Evolutionary conservation across 2,888 invertebrate genomes (phyloP).

Genomic region (Rhamphomyia laevipes): DNA sequence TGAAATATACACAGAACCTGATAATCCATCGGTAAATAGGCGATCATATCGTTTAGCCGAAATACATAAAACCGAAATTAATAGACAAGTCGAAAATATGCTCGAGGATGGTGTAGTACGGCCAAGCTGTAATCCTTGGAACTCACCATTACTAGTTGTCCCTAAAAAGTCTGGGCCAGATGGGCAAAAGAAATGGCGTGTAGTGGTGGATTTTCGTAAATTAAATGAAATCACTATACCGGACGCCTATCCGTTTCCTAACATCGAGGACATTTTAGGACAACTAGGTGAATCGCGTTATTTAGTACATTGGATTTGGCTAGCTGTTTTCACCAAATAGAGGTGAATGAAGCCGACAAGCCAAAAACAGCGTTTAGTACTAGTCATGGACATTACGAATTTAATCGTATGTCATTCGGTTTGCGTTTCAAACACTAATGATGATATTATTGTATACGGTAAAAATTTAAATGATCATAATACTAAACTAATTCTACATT

Average conservation of each 20-base stretch:
- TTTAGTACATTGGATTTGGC: constrained; percentile 14
- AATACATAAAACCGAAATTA: constrained; percentile 7
- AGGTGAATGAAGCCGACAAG: too few species aligned
- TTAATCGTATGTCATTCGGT: too few species aligned
- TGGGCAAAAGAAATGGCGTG: too few species aligned
- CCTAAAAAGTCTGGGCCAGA: too few species aligned
- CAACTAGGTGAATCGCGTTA: constrained; percentile 12
- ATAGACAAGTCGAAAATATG: constrained; percentile 13
- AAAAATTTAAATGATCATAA: constrained; percentile 22
- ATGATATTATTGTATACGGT: constrained; percentile 18
- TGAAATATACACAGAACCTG: too few species aligned
- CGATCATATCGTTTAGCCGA: constrained; percentile 6
- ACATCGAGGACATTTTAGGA: constrained; percentile 12
- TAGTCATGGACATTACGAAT: too few species aligned
- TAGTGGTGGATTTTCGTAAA: too few species aligned
- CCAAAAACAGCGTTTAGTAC: too few species aligned
- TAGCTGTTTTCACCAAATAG: too few species aligned
- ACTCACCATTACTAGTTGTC: too few species aligned
- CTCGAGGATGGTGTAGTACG: background rate
- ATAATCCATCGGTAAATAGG: constrained; percentile 9
- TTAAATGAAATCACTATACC: constrained; percentile 13
- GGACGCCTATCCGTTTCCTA: constrained; percentile 17
- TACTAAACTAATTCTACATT: constrained; percentile 24
- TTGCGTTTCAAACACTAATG: constrained; percentile 15
- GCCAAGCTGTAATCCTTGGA: constrained; percentile 11